Percentiles rank a stretch among this genome's conserved stretches.
Evolutionary conservation across 1,140 invertebrate species (phyloP).

Genomic region (Drosophila albomicans): DNA sequence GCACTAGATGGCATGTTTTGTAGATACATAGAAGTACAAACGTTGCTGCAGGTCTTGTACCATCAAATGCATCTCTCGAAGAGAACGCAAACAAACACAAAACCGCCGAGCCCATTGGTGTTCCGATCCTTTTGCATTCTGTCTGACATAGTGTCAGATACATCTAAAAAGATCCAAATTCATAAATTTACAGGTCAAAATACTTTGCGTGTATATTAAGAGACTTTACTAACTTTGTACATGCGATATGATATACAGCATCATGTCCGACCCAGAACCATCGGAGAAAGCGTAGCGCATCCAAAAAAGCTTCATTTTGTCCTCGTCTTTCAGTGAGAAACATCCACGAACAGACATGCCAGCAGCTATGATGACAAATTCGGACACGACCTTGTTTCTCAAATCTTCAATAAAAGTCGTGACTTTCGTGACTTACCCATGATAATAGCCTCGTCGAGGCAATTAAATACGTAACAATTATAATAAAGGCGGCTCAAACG

Average conservation of each 20-base stretch:
- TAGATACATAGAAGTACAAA: constrained; percentile 86
- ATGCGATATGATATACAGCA: too few relatives aligned
- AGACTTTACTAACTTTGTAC: too few relatives aligned
- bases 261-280: too few relatives aligned
- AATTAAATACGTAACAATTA: constrained; percentile 94
- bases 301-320: constrained; percentile 90
- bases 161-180: constrained; percentile 25
- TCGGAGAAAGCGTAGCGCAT: constrained; percentile 93
- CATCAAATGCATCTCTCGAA: constrained; percentile 91
- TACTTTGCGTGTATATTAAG: constrained; percentile 3
- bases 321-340: constrained; percentile 85
- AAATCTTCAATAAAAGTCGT: too few relatives aligned
- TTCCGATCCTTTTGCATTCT: constrained; percentile 30
- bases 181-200: neutral
- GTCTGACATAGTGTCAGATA: constrained; percentile 59
- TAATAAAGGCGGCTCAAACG: constrained; percentile 93
- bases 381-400: neutral
- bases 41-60: constrained; percentile 89
- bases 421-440: constrained; percentile 89
- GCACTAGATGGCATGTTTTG: too few relatives aligned
- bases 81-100: constrained; percentile 90
- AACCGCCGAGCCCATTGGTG: constrained; percentile 89
- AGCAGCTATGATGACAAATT: constrained; percentile 87
- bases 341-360: constrained; percentile 92
- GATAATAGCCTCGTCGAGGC: constrained; percentile 93